Base-by-base conservation (phyloP, 2,888 invertebrate species). In the Schrankia costaestrigalis region DNA sequence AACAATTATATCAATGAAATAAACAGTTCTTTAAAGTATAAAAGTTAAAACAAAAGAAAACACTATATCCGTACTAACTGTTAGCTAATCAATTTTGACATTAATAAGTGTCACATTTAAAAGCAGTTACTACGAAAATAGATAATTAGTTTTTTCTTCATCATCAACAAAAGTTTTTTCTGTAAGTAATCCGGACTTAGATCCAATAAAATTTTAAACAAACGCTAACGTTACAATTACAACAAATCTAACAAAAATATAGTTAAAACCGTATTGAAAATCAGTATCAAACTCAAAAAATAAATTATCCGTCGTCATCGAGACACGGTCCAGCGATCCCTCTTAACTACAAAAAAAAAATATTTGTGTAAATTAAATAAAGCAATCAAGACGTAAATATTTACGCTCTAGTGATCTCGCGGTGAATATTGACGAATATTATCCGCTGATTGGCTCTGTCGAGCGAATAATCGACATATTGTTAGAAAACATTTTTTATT, bases 331-430 rank as follows among this genome's bases (percentile, higher is more conserved):
- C 46, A 50, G 22, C 41, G 57, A 52, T 67, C 56, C 53, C 55
- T 63, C 53, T 61, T 59, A 38, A 52, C 52, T 43, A 54, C 51
- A 51, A 26, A 36, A 43, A 46, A 50, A 44, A 63, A 64, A 76
- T 72, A 66, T 63, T 56, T 55, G 49, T 55, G 67, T 64, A 78
- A 82, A 83, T 84, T 80, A 80, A 80, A 81, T 82, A 81, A 80
- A 77, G 78, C 73, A 77, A 80, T 79, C 74, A 67, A 69, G 68
- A 67, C 65, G 64, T 68, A 52, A 61, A 65, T 67, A 71, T 71
- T 60, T 63, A 72, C 71, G 77, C 61, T 71, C 52, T 52, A 61
- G 13, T 56, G 70, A 52, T 43, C 53, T 54, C 52, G 58, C 52
- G 49, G 61, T 58, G 49, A 65, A 66, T 71, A 71, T 71, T 68